Base-by-base conservation (phyloP, 2,888 invertebrate species). In the Rhynchonema sp. region DNA sequence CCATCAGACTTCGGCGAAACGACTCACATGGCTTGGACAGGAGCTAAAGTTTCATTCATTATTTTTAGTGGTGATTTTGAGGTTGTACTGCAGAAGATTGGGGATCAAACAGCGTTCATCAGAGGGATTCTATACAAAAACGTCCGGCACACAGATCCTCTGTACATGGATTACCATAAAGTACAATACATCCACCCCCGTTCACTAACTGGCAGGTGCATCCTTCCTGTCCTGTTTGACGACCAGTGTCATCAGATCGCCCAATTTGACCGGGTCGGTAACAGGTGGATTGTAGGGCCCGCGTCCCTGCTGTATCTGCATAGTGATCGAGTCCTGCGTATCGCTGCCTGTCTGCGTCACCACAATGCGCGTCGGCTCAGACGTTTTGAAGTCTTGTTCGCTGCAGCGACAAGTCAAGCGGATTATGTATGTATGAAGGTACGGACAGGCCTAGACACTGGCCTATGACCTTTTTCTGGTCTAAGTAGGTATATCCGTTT, bases 161-260 rank as follows among this genome's bases (percentile, higher is more conserved):
- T n/a, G n/a, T n/a, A n/a, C n/a, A n/a, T n/a, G n/a, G n/a, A n/a
- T n/a, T n/a, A n/a, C n/a, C n/a, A n/a, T n/a, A 28, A 56, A 6
- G 52, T 26, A 58, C 22, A 22, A n/a, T n/a, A n/a, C n/a, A n/a
- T n/a, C 38, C 9, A 23, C 53, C 38, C 49, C 28, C 17, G 25
- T 57, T 20, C 22, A n/a, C 46, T 28, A 29, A 61, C 17, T 9
- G n/a, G 63, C 62, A 66, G 27, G 56, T 60, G 60, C 23, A 64
- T 64, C 25, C 63, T 64, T 20, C 67, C 65, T 46, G 64, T 25
- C 27, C 9, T 26, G 20, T 13, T 26, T 64, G 1, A 71, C 69
- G 1, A 70, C 70, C 25, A 71, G 62, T 6, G 68, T 67, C 28
- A 71, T 67, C 25, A 65, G 65, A 23, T 71, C 69, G 46, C 71